Evolutionary conservation across 2,113 vertebrate species (phyloP), one percentile per base, ranked within the genome.

Genomic region (Raphicerus campestris): DNA sequence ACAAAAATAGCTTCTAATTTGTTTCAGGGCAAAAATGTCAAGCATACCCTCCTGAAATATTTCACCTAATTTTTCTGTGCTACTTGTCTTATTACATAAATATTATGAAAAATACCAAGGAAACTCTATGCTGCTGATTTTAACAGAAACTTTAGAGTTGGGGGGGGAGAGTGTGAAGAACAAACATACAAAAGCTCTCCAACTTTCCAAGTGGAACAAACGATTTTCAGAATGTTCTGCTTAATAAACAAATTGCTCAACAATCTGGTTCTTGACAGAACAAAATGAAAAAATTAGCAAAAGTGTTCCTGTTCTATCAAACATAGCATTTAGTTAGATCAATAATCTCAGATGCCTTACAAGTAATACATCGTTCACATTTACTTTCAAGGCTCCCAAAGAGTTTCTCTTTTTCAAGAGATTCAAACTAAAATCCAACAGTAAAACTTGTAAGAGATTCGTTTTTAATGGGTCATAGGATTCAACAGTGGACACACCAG

Each of bases 151-250:
- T 94, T 91, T n/a, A 45, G 9, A 84, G n/a, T 66, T 80, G 14
- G 17, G 0, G 17, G 3, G 1, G 45, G 47, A 30, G 53, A 63
- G 30, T 30, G 10, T 60, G 55, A 93, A 51, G 55, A 91, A 63
- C 10, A 92, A 49, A 94, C 49, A 91, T 8, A 86, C 30, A 94
- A 96, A 98, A 89, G 63, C 32, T 63, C 87, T 83, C 42, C 60
- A 93, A 95, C 20, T 96, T 42, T 28, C 42, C 51, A 95, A 97
- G 93, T 32, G 26, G 45, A 95, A 90, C 26, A 96, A 81, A 80
- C 66, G 35, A 85, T 66, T 97, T 97, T 91, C 94, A 89, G 24
- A 94, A 96, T 84, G 45, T 53, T 96, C 81, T 93, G 90, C 42
- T 97, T 81, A 92, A 96, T 60, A 95, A 92, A 39, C 49, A 93